phyloP scores from a whole-genome alignment of 2,797 vertebrate species.

The Muscicapa striata region DNA sequence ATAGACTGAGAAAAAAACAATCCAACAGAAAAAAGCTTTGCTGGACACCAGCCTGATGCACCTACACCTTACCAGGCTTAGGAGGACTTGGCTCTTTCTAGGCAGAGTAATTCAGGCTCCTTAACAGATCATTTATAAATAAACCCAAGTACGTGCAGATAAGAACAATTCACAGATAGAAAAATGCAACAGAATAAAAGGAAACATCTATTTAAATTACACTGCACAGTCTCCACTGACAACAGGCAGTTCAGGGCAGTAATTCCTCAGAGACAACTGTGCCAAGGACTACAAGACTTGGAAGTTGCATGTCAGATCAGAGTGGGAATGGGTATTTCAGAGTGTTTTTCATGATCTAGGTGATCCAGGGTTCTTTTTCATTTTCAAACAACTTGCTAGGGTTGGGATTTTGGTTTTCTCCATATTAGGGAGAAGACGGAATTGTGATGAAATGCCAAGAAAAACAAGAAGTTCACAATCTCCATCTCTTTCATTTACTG shows the following conservation, averaged over 20 bases:
- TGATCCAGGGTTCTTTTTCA: neutral
- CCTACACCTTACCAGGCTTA: neutral
- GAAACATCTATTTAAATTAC: constrained; percentile 1
- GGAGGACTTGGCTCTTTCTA: neutral
- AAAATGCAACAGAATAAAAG: neutral
- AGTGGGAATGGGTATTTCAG: neutral
- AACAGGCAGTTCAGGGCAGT: constrained; percentile 9
- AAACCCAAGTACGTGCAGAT: neutral
- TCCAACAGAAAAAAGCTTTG: neutral
- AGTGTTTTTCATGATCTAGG: neutral
- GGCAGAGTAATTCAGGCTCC: neutral
- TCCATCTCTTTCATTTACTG: neutral
- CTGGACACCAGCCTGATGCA: neutral
- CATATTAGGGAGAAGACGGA: neutral
- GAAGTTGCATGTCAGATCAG: neutral
- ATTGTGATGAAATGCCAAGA: neutral
- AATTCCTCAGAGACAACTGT: neutral
- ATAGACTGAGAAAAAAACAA: neutral
- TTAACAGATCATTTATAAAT: neutral
- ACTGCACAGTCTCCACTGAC: neutral
- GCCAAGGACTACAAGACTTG: neutral
- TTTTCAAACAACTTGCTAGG: neutral
- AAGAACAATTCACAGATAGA: constrained; percentile 6
- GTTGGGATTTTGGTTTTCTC: neutral
- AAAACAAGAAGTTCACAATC: neutral